Evolutionary conservation across 2,888 invertebrate genomes (phyloP), one percentile per base, ranked within the genome.

Genomic region (Syrphus vitripennis): DNA sequence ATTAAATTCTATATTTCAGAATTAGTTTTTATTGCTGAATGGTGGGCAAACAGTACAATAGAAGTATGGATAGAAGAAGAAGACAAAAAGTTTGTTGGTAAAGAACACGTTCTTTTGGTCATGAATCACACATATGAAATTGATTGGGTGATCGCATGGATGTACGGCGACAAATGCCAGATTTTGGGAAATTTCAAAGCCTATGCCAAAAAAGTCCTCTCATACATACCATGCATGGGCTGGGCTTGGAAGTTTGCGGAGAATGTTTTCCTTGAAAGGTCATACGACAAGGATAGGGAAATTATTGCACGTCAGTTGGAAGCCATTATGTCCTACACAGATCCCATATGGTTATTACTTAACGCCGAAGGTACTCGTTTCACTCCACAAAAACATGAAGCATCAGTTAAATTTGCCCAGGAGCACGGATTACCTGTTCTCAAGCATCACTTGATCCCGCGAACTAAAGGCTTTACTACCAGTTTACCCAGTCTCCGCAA

Each of bases 171-270:
- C 89, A 94, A 96, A 89, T 94, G 96, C 88, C 93, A 94, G 88
- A 95, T 97, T 88, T 93, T 98, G 88, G 98, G 98, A 95, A 97
- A 97, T 92, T 97, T 98, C 89, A 98, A 98, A 94, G 97, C 98
- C 0, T 98, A 97, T 92, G 98, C 97, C 0, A 99, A 99, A 93
- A 97, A 97, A 92, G 96, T 96, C 14, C 95, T 98, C 87, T 95
- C 96, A 89, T 98, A 97, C 91, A 94, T 98, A 88, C 99, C 99
- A 29, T 95, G 97, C 10, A 95, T 98, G 89, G 98, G 98, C 40
- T 99, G 98, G 98, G 96, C 97, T 89, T 99, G 98, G 98, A 97
- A 97, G 93, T 97, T 98, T 92, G 97, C 97, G 0, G 98, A 98
- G 92, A 97, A 97, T 93, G 97, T 98, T 84, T 98, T 98, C 93